Evolutionary conservation across 2,113 vertebrate species (phyloP), one percentile per base, ranked within the genome.

Genomic region (Amazona guildingii): DNA sequence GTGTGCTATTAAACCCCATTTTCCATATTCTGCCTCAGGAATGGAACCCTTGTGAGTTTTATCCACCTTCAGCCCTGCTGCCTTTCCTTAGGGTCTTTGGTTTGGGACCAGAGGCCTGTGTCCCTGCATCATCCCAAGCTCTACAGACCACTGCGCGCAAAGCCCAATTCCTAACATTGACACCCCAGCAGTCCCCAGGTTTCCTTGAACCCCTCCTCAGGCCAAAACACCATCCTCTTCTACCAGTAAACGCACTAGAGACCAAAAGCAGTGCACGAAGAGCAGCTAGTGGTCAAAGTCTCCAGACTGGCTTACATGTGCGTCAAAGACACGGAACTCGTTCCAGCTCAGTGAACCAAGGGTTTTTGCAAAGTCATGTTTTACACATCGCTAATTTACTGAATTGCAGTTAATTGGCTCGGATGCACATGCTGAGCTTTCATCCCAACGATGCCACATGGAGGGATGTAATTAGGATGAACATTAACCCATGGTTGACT

Each of bases 341-440:
- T 11, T 74, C 35, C 80, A 75, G 97, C 75, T 61, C 95, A 85
- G 74, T 52, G 95, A 85, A 31, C 64, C 83, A 52, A 27, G 44
- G 48, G 37, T n/a, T 92, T 97, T n/a, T 96, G 87, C 79, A 87
- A n/a, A 75, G 92, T 92, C 95, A 88, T 83, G 88, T 94, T 96
- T 91, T 95, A 97, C 80, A 96, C 63, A 43, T 92, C 1, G 51
- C 37, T 94, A 78, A 94, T 95, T 95, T 76, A 74, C 73, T 4
- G 35, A 88, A 83, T 68, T 44, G 39, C 66, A 83, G 67, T 57
- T 95, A 94, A 96, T 91, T 91, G 82, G 39, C 90, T 92, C 31
- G 51, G 79, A 59, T 7, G 10, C 64, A 72, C 75, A 67, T 23
- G 66, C 87, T 94, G 93, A 87, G 88, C 84, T 86, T 92, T 95